These are phyloP conservation scores for Petaurus breviceps DNA, from an alignment of 2,113 vertebrate genomes.

Conservation along the genomic window DNA sequence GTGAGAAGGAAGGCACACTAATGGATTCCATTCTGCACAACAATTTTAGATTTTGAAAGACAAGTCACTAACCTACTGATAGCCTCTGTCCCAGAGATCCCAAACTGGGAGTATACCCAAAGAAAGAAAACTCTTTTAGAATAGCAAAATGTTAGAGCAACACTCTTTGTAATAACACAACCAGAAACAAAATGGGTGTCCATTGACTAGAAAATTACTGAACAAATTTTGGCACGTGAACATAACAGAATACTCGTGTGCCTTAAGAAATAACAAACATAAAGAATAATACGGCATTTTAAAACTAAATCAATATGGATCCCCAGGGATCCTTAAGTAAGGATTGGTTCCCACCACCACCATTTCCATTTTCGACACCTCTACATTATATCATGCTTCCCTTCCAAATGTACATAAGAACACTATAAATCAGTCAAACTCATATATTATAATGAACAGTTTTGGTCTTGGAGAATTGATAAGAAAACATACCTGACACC, in stretches of 20 bases:
- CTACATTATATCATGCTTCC: not conserved
- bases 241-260: not conserved
- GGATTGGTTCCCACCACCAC: not conserved
- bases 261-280: not conserved
- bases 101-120: not conserved
- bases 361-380: not conserved
- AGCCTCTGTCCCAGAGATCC: not conserved
- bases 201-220: not conserved
- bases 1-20: not conserved
- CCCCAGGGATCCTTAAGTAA: not conserved
- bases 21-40: not conserved
- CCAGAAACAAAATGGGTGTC: not conserved
- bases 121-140: not conserved
- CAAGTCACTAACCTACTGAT: not conserved
- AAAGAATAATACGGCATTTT: not conserved
- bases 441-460: not conserved
- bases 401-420: not conserved
- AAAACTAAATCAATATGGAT: not conserved
- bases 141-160: not conserved
- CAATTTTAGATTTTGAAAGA: not conserved
- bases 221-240: not conserved
- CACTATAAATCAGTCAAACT: not conserved
- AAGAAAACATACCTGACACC: not conserved
- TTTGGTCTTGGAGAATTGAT: not conserved
- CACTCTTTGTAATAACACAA: not conserved